These are phyloP conservation scores for Eulemur rubriventer DNA, from an alignment of 2,797 vertebrate species.

Conservation along the genomic window DNA sequence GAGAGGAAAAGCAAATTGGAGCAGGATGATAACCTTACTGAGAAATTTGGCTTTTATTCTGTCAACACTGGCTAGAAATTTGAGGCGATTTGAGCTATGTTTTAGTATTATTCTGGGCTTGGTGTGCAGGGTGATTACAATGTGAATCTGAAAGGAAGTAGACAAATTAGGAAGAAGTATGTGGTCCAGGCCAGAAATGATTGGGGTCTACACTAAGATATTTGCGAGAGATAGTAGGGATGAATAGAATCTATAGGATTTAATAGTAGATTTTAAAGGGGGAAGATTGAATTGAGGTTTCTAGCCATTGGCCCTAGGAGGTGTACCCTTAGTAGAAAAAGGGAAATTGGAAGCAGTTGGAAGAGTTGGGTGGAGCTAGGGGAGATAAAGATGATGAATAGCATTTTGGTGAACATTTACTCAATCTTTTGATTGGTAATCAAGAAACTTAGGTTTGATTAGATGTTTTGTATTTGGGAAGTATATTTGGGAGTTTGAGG, in stretches of 20 bases:
- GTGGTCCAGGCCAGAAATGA: not conserved
- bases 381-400: not conserved
- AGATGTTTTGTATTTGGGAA: constrained; percentile 28
- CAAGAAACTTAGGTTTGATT: constrained; percentile 31
- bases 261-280: constrained; percentile 6
- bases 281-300: constrained; percentile 19
- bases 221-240: not conserved
- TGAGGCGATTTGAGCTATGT: not conserved
- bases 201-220: not conserved
- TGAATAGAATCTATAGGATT: not conserved
- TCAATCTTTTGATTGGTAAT: constrained; percentile 14
- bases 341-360: not conserved
- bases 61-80: constrained; percentile 15
- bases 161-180: not conserved
- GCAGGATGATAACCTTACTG: constrained; percentile 1
- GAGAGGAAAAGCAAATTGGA: not conserved
- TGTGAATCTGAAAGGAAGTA: constrained; percentile 34
- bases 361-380: not conserved
- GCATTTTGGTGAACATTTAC: constrained; percentile 16
- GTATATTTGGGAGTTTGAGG: constrained; percentile 1
- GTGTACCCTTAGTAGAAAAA: not conserved
- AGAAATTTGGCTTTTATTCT: constrained; percentile 36
- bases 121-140: not conserved
- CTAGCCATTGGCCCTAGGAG: not conserved
- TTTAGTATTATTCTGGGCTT: constrained; percentile 40